Conservation (phyloP, 2,888 invertebrate species). For the Stegana nigrithorax region DNA sequence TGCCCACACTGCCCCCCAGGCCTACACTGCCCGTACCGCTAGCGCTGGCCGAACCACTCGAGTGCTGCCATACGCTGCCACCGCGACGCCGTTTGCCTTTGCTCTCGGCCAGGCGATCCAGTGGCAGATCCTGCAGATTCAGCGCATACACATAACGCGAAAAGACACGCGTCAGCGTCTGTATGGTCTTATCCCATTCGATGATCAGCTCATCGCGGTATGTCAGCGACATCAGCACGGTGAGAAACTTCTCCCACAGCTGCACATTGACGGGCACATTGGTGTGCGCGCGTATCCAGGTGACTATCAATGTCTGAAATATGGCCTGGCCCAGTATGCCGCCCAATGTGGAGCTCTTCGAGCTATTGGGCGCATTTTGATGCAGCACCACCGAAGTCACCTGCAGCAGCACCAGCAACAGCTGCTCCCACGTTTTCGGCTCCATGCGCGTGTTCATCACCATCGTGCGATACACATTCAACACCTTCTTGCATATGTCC, state of each 20-base stretch:
- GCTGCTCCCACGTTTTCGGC: slow-evolving; percentile 91
- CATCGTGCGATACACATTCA: slow-evolving; percentile 96
- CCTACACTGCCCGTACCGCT: slow-evolving; percentile 31
- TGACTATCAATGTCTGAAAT: slow-evolving; percentile 94
- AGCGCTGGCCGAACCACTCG: slow-evolving; percentile 37
- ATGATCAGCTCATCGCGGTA: slow-evolving; percentile 94
- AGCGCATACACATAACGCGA: slow-evolving; percentile 95
- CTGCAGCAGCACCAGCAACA: slow-evolving; percentile 86
- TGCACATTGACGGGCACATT: slow-evolving; percentile 90
- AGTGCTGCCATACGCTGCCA: slow-evolving; percentile 67
- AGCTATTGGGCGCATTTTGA: slow-evolving; percentile 75
- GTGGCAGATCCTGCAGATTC: slow-evolving; percentile 87
- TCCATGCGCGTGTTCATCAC: slow-evolving; percentile 97
- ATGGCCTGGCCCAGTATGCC: slow-evolving; percentile 87
- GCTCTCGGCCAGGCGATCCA: slow-evolving; percentile 83
- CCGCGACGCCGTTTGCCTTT: slow-evolving; percentile 77
- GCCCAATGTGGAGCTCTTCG: slow-evolving; percentile 75
- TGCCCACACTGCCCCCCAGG: slow-evolving; percentile 36
- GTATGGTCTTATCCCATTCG: slow-evolving; percentile 99
- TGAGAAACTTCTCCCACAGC: slow-evolving; percentile 94
- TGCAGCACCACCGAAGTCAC: slow-evolving; percentile 90
- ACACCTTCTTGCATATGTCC: slow-evolving; percentile 93
- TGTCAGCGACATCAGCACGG: slow-evolving; percentile 87
- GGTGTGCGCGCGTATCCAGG: slow-evolving; percentile 97
- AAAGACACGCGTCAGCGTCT: slow-evolving; percentile 92